A percentile compares a stretch with the other conserved stretches of the same genome.
phyloP scores from a whole-genome alignment of 2,888 invertebrate genomes.

The Eupithecia insigniata region DNA sequence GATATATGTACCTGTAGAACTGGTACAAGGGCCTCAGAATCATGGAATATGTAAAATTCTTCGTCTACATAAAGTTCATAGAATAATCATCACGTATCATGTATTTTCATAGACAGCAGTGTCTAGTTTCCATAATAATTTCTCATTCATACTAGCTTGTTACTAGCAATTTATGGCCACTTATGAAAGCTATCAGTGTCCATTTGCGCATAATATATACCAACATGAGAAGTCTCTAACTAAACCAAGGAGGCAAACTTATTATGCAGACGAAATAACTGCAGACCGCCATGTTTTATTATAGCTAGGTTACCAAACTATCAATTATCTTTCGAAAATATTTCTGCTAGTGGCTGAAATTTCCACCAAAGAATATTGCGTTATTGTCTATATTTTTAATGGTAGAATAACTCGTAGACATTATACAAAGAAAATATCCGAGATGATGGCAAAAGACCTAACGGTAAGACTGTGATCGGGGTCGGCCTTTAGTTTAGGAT shows the following conservation, averaged over 20 bases:
- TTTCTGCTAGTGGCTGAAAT: not conserved
- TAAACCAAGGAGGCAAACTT: not conserved
- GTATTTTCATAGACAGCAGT: not conserved
- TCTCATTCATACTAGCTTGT: not conserved
- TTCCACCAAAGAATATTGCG: not conserved
- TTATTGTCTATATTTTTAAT: not conserved
- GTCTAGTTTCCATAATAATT: conserved; percentile 2
- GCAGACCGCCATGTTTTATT: not conserved
- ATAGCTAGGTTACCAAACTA: too few species aligned
- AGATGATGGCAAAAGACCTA: too few species aligned
- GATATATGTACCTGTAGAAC: not conserved
- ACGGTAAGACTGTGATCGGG: too few species aligned
- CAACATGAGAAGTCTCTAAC: not conserved
- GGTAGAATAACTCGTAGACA: not conserved
- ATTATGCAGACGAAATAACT: not conserved
- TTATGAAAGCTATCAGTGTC: not conserved
- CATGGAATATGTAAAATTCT: not conserved
- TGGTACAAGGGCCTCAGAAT: not conserved
- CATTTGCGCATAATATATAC: not conserved
- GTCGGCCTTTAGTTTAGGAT: too few species aligned
- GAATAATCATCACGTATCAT: not conserved
- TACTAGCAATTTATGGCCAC: not conserved
- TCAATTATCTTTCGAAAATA: not conserved
- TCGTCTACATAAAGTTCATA: conserved; percentile 1
- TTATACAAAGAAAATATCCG: not conserved